phyloP scores from a whole-genome alignment of 2,888 invertebrate genomes.

The Sesamia inferens region DNA sequence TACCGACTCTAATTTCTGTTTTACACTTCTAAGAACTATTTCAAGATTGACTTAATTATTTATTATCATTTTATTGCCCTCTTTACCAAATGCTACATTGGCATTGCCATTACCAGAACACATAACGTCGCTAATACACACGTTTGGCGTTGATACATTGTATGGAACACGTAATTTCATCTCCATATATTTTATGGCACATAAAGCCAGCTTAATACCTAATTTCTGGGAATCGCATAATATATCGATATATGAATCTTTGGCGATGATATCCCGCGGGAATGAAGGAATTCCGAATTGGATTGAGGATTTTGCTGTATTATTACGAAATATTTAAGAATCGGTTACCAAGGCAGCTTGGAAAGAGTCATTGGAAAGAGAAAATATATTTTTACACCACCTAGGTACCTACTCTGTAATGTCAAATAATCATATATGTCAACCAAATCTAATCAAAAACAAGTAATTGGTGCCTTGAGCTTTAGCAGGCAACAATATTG shows the following conservation, averaged over 20 bases:
- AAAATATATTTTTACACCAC: background rate
- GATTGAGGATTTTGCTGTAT: conserved; percentile 7
- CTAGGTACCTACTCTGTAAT: background rate
- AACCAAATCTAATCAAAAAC: background rate
- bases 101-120: conserved; percentile 27
- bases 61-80: conserved; percentile 38
- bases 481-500: background rate
- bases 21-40: conserved; percentile 21
- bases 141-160: conserved; percentile 54
- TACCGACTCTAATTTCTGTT: background rate
- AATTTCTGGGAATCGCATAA: conserved; percentile 53
- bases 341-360: background rate
- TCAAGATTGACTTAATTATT: conserved; percentile 15
- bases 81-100: conserved; percentile 23
- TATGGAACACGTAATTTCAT: conserved; percentile 59
- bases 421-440: background rate
- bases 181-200: conserved; percentile 57
- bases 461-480: background rate
- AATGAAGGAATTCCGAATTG: conserved; percentile 32
- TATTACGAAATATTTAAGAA: conserved; percentile 11
- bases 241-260: conserved; percentile 53
- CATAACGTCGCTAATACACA: conserved; percentile 45
- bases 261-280: conserved; percentile 31
- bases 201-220: conserved; percentile 53
- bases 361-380: background rate